These are phyloP conservation scores for Dendroctonus valens DNA, from an alignment of 1,140 invertebrate genomes.

Conservation along the genomic window DNA sequence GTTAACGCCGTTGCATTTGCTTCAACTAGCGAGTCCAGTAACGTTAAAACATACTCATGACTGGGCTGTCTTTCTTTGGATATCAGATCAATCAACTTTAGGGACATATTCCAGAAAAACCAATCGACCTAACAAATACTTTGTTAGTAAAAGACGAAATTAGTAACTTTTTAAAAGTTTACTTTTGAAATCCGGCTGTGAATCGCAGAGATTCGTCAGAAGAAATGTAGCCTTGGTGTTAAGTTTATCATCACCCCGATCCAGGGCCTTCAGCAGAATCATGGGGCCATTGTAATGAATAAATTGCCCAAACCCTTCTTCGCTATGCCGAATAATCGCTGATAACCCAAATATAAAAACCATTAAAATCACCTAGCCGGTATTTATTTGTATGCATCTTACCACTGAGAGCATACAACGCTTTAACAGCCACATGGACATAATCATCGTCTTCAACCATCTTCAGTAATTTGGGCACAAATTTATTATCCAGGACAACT, in stretches of 20 bases:
- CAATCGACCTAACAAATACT: slow-evolving; percentile 36
- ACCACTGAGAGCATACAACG: slow-evolving; percentile 76
- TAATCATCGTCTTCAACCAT: slow-evolving; percentile 63
- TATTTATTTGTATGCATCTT: slow-evolving; percentile 44
- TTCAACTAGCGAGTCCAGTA: slow-evolving; percentile 40
- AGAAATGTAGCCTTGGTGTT: slow-evolving; percentile 71
- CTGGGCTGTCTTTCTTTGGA: slow-evolving; percentile 36
- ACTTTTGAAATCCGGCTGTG: slow-evolving; percentile 59
- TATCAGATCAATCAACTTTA: slow-evolving; percentile 40
- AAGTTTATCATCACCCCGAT: slow-evolving; percentile 59
- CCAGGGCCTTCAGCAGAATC: slow-evolving; percentile 60
- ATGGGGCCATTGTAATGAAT: slow-evolving; percentile 62
- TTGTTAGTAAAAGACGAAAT: background rate
- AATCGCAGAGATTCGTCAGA: slow-evolving; percentile 58
- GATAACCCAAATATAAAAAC: slow-evolving; percentile 4
- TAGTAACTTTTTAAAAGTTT: slow-evolving; percentile 35
- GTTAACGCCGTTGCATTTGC: slow-evolving; percentile 38
- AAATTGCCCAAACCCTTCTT: slow-evolving; percentile 59
- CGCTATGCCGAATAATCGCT: slow-evolving; percentile 64
- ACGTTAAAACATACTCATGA: slow-evolving; percentile 45
- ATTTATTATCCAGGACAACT: slow-evolving; percentile 60
- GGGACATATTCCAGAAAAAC: slow-evolving; percentile 42
- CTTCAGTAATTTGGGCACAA: slow-evolving; percentile 64
- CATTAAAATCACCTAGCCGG: background rate
- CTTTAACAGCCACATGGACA: slow-evolving; percentile 61